Conservation (phyloP, 1,140 invertebrate species). For the Pinna nobilis region DNA sequence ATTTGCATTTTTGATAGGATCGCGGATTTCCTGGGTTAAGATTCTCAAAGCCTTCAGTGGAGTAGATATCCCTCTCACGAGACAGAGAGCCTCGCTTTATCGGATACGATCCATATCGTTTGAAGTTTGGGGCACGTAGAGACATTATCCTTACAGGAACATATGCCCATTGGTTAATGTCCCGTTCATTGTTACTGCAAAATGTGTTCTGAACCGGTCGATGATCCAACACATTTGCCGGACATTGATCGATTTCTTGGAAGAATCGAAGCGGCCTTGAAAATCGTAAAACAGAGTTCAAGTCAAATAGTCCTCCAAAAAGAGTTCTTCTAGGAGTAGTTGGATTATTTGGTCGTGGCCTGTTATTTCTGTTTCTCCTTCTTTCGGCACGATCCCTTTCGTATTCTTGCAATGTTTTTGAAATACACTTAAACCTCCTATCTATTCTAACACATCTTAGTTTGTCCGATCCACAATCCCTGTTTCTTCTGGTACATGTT, state of each 20-base stretch:
- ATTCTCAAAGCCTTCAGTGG: constrained; percentile 13
- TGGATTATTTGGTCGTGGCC: neutral
- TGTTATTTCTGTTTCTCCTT: neutral
- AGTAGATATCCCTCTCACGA: constrained; percentile 54
- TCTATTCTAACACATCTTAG: constrained; percentile 37
- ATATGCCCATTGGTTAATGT: constrained; percentile 62
- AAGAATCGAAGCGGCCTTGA: neutral
- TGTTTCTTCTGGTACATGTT: constrained; percentile 41
- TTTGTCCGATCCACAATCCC: constrained; percentile 51
- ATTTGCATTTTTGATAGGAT: constrained; percentile 33
- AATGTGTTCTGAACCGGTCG: constrained; percentile 60
- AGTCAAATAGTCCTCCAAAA: neutral
- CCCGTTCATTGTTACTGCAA: constrained; percentile 56
- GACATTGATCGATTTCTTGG: constrained; percentile 2
- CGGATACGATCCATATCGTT: constrained; percentile 53
- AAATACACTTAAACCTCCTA: constrained; percentile 35
- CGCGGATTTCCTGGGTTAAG: constrained; percentile 26
- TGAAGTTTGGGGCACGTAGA: constrained; percentile 54
- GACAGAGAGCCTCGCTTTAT: constrained; percentile 51
- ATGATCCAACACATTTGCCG: constrained; percentile 1
- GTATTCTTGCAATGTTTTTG: constrained; percentile 33
- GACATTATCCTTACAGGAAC: constrained; percentile 63
- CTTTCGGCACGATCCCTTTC: constrained; percentile 2
- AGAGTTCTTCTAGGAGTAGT: neutral
- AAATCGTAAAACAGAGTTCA: neutral